Percentiles rank a stretch among this genome's conserved stretches.
Conservation (phyloP, 2,888 invertebrate genomes). For the Clunio marinus region DNA sequence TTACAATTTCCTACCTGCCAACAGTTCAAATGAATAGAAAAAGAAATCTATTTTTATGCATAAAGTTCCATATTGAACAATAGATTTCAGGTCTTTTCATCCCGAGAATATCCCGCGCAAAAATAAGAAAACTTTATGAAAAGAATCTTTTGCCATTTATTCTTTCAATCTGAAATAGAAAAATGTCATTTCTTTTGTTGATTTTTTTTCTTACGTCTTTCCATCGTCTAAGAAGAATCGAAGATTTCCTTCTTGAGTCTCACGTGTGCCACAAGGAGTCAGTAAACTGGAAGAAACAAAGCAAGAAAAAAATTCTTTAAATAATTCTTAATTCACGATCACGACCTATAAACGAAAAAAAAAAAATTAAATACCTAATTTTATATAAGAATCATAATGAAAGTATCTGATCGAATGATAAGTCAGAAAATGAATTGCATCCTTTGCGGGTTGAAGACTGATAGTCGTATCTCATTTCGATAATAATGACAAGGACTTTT, state of each 20-base stretch:
- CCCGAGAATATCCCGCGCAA: slow-evolving; percentile 11
- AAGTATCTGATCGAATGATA: slow-evolving; percentile 7
- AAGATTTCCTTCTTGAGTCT: slow-evolving; percentile 16
- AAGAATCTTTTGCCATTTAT: slow-evolving; percentile 8
- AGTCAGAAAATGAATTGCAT: slow-evolving; percentile 13
- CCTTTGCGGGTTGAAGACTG: no score
- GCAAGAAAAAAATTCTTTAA: background rate
- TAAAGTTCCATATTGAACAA: slow-evolving; percentile 19
- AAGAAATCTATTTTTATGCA: slow-evolving; percentile 25
- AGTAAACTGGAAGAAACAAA: background rate
- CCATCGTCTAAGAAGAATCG: background rate
- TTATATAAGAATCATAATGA: background rate
- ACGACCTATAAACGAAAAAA: background rate
- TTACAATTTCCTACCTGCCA: slow-evolving; percentile 13
- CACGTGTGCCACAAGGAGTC: slow-evolving; percentile 18
- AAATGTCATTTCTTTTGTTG: slow-evolving; percentile 20
- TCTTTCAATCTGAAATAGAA: slow-evolving; percentile 4
- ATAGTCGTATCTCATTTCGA: slow-evolving; percentile 21
- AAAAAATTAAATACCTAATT: background rate
- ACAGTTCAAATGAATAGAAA: slow-evolving; percentile 13
- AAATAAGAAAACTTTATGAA: background rate
- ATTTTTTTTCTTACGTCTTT: no score
- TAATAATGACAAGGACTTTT: slow-evolving; percentile 20
- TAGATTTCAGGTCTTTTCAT: slow-evolving; percentile 15
- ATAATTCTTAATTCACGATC: slow-evolving; percentile 14